Evolutionary conservation across 30 jellyfish, hydroid and myxozoan genomes (phyloP), one percentile per base, ranked within the genome.

Genomic region (Hydra vulgaris): DNA sequence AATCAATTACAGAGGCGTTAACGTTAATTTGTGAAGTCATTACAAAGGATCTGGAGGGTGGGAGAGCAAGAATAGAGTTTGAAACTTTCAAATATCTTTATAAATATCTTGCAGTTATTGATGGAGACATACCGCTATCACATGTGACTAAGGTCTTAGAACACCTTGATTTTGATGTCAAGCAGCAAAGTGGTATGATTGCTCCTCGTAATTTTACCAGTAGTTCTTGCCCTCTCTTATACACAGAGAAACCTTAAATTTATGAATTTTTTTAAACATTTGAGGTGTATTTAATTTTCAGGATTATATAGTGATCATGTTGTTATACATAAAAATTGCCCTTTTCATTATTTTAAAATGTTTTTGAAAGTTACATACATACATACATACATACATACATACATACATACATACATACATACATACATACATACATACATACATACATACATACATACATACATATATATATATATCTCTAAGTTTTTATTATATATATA

Each of bases 1-100:
- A 91, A 94, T 79, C 87, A 73, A 25, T 91, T 18, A 81, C 95
- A 3, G 72, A 54, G 55, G 93, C 98, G 7, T 73, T 91, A 90
- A 84, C 82, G 66, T 52, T 85, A 0, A 74, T 91, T 15, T 91
- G 98, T 81, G 98, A 91, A 69, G 83, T 91, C 5, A 27, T 91
- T 17, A 91, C 98, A 25, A 91, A 86, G 52, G 98, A 91, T 70
- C 91, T 91, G 54, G 96, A 91, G 66, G 98, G 98, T 0, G 98
- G 98, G n/a, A 89, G 95, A 21, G 86, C 98, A 16, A 61, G 92
- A 67, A 86, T 91, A 4, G 82, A 86, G 23, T 87, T 91, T 71
- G 92, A 87, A 22, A 72, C 75, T 17, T 91, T 91, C 89, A 83
- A 84, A 56, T 70, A 27, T 23, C 72, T 91, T 56, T 91, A 91